Conservation (phyloP, 2,113 vertebrate genomes). For the Macaca fascicularis region DNA sequence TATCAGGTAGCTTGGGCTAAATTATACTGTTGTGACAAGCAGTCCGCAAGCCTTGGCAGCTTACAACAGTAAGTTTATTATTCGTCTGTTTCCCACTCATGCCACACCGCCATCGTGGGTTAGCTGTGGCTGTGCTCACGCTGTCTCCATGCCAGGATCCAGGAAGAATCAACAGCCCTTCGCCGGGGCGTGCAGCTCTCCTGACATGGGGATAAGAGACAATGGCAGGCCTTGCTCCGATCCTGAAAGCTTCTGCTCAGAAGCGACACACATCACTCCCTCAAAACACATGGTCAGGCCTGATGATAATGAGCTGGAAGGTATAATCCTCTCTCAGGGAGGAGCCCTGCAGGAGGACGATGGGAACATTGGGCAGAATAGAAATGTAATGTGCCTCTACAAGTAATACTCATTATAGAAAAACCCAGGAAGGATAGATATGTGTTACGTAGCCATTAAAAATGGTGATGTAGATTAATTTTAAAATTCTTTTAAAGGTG, state of each 20-base stretch:
- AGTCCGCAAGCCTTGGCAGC: neutral
- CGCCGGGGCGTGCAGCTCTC: neutral
- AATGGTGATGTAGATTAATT: neutral
- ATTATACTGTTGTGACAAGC: neutral
- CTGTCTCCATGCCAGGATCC: neutral
- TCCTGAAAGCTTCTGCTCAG: neutral
- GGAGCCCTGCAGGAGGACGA: neutral
- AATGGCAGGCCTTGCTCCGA: neutral
- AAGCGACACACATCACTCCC: neutral
- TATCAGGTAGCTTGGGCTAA: neutral
- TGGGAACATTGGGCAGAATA: no score
- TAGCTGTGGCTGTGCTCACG: neutral
- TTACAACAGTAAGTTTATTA: neutral
- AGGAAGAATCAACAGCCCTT: neutral
- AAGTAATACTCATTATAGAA: neutral
- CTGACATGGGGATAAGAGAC: neutral
- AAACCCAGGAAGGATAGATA: neutral
- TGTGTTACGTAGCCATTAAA: neutral
- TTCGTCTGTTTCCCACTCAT: fast-evolving
- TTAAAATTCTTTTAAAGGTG: no score
- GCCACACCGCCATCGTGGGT: fast-evolving
- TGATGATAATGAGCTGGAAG: neutral
- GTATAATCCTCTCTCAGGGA: neutral
- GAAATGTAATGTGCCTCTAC: neutral
- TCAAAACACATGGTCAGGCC: neutral